Evolutionary conservation across 2,113 vertebrate genomes (phyloP).

Genomic region (Saguinus imperator): DNA sequence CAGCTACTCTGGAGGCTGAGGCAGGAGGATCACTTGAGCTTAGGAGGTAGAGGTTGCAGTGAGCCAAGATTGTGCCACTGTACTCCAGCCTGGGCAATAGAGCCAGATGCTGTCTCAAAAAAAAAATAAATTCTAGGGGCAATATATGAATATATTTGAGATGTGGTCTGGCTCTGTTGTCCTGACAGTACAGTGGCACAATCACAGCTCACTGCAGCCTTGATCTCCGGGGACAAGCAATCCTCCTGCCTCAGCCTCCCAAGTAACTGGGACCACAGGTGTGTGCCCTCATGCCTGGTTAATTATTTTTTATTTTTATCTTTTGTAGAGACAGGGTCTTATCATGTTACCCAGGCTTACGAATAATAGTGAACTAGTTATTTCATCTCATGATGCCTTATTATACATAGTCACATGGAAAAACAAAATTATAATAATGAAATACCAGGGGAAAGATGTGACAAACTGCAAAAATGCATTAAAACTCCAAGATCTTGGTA

Average conservation of each 20-base stretch:
- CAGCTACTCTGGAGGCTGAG: background rate
- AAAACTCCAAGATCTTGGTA: background rate
- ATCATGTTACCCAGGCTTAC: too few species aligned
- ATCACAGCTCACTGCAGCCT: too few species aligned
- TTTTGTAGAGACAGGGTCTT: too few species aligned
- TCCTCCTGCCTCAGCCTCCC: too few species aligned
- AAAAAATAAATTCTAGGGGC: background rate
- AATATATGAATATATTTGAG: too few species aligned
- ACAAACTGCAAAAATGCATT: background rate
- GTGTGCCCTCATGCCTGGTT: background rate
- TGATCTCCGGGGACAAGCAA: too few species aligned
- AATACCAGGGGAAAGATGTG: background rate
- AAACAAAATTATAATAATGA: conserved; percentile 22
- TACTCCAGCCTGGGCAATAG: background rate
- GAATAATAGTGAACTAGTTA: background rate
- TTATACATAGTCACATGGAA: background rate
- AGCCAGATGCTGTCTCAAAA: background rate
- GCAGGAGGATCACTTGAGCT: background rate
- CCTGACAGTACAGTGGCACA: too few species aligned
- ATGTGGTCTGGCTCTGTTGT: too few species aligned
- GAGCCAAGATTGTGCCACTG: background rate
- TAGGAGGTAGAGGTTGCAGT: background rate
- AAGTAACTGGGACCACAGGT: too few species aligned
- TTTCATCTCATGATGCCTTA: background rate
- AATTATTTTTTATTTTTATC: too few species aligned